Evolutionary conservation across 2,113 vertebrate genomes (phyloP), one percentile per base, ranked within the genome.

Genomic region (Euleptes europaea): DNA sequence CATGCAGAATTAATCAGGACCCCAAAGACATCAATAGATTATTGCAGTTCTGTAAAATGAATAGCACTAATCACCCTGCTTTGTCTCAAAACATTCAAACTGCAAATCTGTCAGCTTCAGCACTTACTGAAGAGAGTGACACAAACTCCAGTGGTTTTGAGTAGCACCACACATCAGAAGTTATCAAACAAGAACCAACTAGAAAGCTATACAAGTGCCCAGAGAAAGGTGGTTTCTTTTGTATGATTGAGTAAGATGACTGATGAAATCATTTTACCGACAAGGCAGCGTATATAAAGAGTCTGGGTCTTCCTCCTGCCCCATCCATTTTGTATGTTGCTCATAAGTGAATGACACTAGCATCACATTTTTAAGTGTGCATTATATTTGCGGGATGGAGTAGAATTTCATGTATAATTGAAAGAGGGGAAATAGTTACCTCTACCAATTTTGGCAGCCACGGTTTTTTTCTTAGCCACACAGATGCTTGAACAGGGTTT

Each of bases 401-500:
- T 13, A 40, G 7, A 38, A 47, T 72, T 28, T 79, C 23, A 38
- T n/a, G 5, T 57, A 40, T 31, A 57, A 44, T 33, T 84, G 35
- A 57, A 63, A 28, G 60, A 9, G 19, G 54, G 5, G 60, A 28
- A 63, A 28, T 77, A 85, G 8, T 47, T 31, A 80, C 57, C 33
- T 23, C n/a, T 84, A 11, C 54, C 82, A 33, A 26, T 76, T 89
- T 72, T 72, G 75, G 54, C 4, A 90, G 49, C 60, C 80, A 38
- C 26, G 44, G 74, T 78, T 86, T 72, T n/a, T 33, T 84, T 87
- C 54, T 83, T 82, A 73, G 33, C 67, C 80, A 78, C n/a, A 78
- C 0, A 0, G 74, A 93, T 89, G 6, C 38, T 75, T 88, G 83
- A 40, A 86, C 84, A 90, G 26, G n/a, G 57, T 74, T 92, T 90